A percentile compares a stretch with the other conserved stretches of the same genome.
phyloP scores from a whole-genome alignment of 2,797 vertebrate genomes.

The Pteronotus mesoamericanus region DNA sequence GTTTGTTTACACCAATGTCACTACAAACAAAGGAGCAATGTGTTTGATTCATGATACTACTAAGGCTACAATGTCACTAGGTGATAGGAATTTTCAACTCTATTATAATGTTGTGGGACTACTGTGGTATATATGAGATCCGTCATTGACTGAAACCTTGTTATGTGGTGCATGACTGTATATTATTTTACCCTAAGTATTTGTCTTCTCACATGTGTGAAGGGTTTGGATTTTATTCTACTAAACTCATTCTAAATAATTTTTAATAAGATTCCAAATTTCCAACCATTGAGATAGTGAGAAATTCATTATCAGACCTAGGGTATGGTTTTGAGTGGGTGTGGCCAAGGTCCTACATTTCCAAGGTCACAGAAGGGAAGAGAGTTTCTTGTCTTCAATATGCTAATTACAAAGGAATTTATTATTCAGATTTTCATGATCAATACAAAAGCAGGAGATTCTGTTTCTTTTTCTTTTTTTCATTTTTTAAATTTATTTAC shows the following conservation, averaged over 20 bases:
- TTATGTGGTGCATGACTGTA: not conserved
- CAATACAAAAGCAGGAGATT: not conserved
- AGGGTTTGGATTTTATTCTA: not conserved
- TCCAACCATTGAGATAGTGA: not conserved
- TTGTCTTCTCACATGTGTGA: not conserved
- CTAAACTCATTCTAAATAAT: not conserved
- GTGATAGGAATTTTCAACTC: not conserved
- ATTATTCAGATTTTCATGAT: not conserved
- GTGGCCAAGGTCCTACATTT: not conserved
- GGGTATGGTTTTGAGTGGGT: accelerated
- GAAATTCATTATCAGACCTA: not conserved
- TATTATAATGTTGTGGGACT: not conserved
- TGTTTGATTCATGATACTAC: not conserved
- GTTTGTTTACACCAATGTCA: not conserved
- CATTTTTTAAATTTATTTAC: too few relatives aligned
- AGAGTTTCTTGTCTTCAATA: not conserved
- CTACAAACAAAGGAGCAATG: not conserved
- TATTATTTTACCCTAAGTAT: not conserved
- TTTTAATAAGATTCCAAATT: not conserved
- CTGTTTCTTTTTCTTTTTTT: too few relatives aligned
- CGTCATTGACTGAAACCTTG: not conserved
- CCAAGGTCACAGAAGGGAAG: not conserved
- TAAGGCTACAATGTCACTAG: not conserved
- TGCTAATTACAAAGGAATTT: not conserved
- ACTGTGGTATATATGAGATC: not conserved